Evolutionary conservation across 35 echinoderm and acorn worm species (phyloP), one percentile per base, ranked within the genome.

Genomic region (Hemicentrotus pulcherrimus): DNA sequence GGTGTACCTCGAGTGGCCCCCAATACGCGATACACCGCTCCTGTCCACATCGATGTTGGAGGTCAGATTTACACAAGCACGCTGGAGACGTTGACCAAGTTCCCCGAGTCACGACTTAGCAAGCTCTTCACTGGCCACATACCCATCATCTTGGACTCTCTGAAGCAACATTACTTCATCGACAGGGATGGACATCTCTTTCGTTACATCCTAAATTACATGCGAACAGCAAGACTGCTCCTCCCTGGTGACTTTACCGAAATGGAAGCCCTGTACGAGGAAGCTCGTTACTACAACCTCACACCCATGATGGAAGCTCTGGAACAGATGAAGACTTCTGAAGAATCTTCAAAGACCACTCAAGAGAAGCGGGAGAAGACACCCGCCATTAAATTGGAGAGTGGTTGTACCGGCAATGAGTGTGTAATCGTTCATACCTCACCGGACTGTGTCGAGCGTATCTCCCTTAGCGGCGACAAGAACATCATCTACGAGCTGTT

Each of bases 161-260:
- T 99, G 19, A 99, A 99, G 88, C 98, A 99, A 94, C 98, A 99
- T 58, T 99, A 99, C 95, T 99, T 99, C 86, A 99, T 99, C 58
- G 98, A 99, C 95, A 86, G 98, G 32, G 98, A 99, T 94, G 98
- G 98, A 16, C 97, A 97, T 88, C 94, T 99, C 92, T 99, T 99
- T 86, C 96, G 98, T 14, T 91, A 99, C 94, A 95, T 99, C 94
- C 94, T 99, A 71, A 99, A 97, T 96, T 99, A 97, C 88, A 94
- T 99, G 97, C 97, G 98, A 30, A 97, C 97, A 4, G 97, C 97
- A 16, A 94, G 96, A 24, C 87, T 99, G 50, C 92, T 97, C 12
- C 86, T 99, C 14, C 98, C 98, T 24, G 96, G 94, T 32, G 88
- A 95, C 71, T 99, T 99, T 45, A 92, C 60, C 59, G 98, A 99